Conservation (phyloP, 2,113 vertebrate genomes). For the Stigmatopora nigra region DNA sequence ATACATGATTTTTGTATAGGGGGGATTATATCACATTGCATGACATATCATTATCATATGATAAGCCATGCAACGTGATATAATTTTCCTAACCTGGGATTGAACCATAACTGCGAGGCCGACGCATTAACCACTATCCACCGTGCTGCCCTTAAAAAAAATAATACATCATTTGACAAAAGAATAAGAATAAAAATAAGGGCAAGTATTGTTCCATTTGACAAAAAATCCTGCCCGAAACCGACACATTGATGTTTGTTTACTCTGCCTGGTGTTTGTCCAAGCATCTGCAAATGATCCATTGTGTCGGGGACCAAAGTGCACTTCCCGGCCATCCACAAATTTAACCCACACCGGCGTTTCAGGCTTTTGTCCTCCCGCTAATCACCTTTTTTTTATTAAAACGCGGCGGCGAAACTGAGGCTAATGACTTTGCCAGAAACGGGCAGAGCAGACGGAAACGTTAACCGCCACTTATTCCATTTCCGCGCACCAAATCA, state of each 20-base stretch:
- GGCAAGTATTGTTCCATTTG: neutral
- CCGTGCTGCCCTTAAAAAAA: too few species aligned
- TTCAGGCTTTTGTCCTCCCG: neutral
- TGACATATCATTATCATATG: too few species aligned
- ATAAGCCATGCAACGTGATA: too few species aligned
- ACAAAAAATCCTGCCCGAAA: neutral
- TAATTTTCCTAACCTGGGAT: too few species aligned
- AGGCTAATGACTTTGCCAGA: neutral
- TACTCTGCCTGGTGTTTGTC: neutral
- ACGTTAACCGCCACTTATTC: conserved; percentile 17
- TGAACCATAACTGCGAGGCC: too few species aligned
- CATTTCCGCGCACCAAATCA: conserved; percentile 22
- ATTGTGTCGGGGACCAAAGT: neutral
- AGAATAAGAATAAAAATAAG: too few species aligned
- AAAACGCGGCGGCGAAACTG: neutral
- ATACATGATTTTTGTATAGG: too few species aligned
- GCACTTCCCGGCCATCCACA: neutral
- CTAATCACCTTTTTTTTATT: neutral
- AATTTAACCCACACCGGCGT: neutral
- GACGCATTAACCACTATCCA: too few species aligned
- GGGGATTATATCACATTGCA: too few species aligned
- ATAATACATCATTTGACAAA: too few species aligned
- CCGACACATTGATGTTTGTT: neutral
- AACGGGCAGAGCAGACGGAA: neutral
- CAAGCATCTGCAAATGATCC: neutral